A percentile compares a stretch with the other conserved stretches of the same genome.
Conservation (phyloP, 37 sponge, comb jelly and placozoan species). For the Aplysina aerophoba region DNA sequence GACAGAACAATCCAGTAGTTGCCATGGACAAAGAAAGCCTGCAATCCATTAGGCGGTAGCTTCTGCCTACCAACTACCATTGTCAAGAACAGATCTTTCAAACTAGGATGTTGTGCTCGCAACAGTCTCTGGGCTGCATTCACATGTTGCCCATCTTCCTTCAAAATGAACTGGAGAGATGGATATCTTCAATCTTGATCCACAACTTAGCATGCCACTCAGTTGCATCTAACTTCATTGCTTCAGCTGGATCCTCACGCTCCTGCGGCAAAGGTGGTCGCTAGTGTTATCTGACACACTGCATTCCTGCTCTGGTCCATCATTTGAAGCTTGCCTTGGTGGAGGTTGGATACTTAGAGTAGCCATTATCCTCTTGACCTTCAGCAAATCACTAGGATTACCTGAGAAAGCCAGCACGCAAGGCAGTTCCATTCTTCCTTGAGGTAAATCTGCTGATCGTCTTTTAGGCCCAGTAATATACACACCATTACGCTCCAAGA, state of each 20-base stretch:
- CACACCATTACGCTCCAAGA: neutral
- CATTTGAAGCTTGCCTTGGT: neutral
- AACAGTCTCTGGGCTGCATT: too few relatives aligned
- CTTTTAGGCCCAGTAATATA: conserved; percentile 10
- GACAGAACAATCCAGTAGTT: neutral
- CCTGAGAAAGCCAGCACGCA: neutral
- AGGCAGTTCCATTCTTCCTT: conserved; percentile 37
- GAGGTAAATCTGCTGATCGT: conserved; percentile 21
- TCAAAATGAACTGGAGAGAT: too few relatives aligned
- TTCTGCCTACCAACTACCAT: too few relatives aligned
- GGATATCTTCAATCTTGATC: too few relatives aligned
- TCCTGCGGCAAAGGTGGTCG: too few relatives aligned
- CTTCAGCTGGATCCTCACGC: too few relatives aligned
- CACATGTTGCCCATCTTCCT: too few relatives aligned
- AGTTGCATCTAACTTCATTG: too few relatives aligned
- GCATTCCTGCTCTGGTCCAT: too few relatives aligned
- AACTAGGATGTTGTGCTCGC: too few relatives aligned
- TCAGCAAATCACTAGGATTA: neutral
- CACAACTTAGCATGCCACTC: too few relatives aligned
- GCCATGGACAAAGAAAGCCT: conserved; percentile 11
- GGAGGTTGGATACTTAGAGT: neutral
- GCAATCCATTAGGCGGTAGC: neutral
- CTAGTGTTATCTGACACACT: neutral
- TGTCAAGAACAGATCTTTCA: too few relatives aligned
- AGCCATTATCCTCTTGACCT: conserved; percentile 10